Evolutionary conservation across 30 jellyfish, hydroid and myxozoan genomes (phyloP), one percentile per base, ranked within the genome.

Genomic region (Haliclystus octoradiatus): DNA sequence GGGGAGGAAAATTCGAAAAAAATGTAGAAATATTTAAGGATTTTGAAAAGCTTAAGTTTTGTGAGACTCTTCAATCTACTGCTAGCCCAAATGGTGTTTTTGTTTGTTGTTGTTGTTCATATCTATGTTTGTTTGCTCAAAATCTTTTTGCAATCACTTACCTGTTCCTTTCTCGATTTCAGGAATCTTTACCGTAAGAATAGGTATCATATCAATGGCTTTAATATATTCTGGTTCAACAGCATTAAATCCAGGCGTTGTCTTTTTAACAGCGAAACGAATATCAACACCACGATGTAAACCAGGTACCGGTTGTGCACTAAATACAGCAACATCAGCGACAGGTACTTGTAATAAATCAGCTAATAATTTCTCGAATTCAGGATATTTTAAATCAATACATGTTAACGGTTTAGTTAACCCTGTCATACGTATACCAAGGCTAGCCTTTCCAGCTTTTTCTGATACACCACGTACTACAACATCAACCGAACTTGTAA

Each of bases 201-300:
- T 27, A 3, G 94, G 92, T 24, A 91, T 61, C 69, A 91, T 72
- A 50, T 88, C 92, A 49, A 83, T 70, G 9, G 68, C 67, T 33
- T 69, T 71, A 26, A 82, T 47, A 78, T 82, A 91, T 70, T 91
- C 89, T 25, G 70, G 69, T 46, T 69, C 95, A 64, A 74, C 94
- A 7, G 84, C 93, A 27, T 83, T 83, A 49, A 28, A 81, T 28
- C 94, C 92, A 9, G 95, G 85, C 49, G 89, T 60, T 0, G 86
- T 72, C 75, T 71, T 72, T 74, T 81, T 77, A 29, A 91, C 94
- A 32, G 94, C 72, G 71, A 91, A 91, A 33, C 99, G 83, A 23
- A 91, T 69, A 68, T 91, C 99, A 9, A 91, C 99, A 22, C 99
- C 99, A 67, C 87, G 92, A 62, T 82, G 88, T 23, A 91, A 60